Conservation (phyloP, 2,113 vertebrate species). For the Ceuthmochares aereus region DNA sequence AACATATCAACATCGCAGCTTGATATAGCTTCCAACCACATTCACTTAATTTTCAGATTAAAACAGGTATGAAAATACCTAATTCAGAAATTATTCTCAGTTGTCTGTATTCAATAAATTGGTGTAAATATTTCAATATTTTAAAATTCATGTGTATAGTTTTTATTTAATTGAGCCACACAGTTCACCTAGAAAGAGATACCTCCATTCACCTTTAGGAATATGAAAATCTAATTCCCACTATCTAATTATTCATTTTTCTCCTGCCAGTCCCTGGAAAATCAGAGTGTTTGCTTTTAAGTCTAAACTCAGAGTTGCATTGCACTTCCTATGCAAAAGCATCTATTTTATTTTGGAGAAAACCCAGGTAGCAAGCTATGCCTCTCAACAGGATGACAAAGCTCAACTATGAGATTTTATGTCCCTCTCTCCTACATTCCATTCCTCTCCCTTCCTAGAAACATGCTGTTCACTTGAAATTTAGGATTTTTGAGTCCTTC, state of each 20-base stretch:
- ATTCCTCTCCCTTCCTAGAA: not conserved
- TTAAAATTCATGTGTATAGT: not conserved
- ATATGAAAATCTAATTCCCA: not conserved
- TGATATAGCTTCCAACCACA: not conserved
- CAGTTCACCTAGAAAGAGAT: not conserved
- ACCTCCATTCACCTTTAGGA: not conserved
- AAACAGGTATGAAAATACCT: not conserved
- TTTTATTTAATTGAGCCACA: not conserved
- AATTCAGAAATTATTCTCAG: not conserved
- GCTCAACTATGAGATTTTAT: not conserved
- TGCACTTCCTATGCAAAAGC: not conserved
- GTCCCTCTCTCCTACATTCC: not conserved
- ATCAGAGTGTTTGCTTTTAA: not conserved
- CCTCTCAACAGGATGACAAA: not conserved
- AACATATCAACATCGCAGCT: not conserved
- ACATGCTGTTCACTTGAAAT: not conserved
- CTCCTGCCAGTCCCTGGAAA: not conserved
- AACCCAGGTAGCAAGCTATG: not conserved
- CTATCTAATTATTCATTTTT: not conserved
- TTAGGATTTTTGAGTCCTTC: not conserved
- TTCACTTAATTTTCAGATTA: not conserved
- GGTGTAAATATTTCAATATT: not conserved
- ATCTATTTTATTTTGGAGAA: not conserved
- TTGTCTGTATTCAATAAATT: not conserved
- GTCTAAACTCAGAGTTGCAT: not conserved